Conservation (phyloP, 2,888 invertebrate species). For the Nymphalis urticae region DNA sequence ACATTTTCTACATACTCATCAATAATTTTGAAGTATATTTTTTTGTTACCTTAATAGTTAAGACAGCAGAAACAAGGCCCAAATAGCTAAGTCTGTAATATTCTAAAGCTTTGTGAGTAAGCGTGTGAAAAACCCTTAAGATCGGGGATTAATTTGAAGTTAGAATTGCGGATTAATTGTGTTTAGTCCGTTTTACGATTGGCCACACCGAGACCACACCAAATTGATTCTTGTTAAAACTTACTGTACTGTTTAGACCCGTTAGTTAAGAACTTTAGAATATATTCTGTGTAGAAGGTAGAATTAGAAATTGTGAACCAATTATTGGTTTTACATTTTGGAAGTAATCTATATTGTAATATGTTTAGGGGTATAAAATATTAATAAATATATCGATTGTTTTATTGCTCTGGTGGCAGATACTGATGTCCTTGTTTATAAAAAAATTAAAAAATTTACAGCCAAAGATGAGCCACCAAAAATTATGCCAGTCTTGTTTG, state of each 20-base stretch:
- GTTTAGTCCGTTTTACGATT: slow-evolving; percentile 44
- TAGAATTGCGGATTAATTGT: slow-evolving; percentile 61
- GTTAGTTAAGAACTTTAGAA: slow-evolving; percentile 15
- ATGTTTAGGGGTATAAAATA: too few species aligned
- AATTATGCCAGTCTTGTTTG: too few species aligned
- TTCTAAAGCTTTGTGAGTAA: background rate
- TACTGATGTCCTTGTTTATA: too few species aligned
- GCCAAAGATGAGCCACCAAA: too few species aligned
- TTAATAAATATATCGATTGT: too few species aligned
- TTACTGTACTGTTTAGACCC: slow-evolving; percentile 22
- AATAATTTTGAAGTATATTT: too few species aligned
- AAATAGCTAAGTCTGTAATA: too few species aligned
- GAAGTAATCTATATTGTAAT: background rate
- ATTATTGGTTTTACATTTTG: background rate
- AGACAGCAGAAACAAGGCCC: too few species aligned
- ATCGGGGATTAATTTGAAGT: slow-evolving; percentile 56
- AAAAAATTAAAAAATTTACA: too few species aligned
- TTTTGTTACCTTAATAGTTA: too few species aligned
- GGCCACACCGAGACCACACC: slow-evolving; percentile 35
- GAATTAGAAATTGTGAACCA: background rate
- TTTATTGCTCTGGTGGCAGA: too few species aligned
- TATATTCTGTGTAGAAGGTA: slow-evolving; percentile 2
- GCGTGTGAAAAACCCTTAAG: slow-evolving; percentile 10
- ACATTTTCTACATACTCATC: too few species aligned
- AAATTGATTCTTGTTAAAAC: slow-evolving; percentile 45